Percentiles rank a stretch among this genome's conserved stretches.
Evolutionary conservation across 2,797 vertebrate species (phyloP).

Genomic region (Xiphophorus birchmanni): DNA sequence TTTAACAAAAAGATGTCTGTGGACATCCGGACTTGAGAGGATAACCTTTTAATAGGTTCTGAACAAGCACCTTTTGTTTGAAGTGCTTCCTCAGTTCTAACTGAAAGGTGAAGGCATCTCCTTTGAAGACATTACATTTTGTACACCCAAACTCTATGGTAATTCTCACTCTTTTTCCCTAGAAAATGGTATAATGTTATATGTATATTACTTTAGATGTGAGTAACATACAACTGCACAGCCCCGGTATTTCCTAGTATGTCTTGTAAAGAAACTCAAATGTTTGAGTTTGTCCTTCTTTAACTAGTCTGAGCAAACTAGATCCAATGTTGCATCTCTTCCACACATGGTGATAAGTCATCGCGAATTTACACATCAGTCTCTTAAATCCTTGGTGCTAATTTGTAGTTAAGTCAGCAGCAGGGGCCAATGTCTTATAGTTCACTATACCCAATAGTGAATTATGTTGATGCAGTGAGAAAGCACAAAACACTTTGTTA

Average conservation of each 20-base stretch:
- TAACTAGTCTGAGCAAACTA: conserved; percentile 23
- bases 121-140: neutral
- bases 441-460: conserved; percentile 24
- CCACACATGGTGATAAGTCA: conserved; percentile 71
- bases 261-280: neutral
- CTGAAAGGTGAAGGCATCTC: neutral
- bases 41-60: neutral
- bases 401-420: conserved; percentile 58
- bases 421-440: conserved; percentile 38
- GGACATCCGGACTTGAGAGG: neutral
- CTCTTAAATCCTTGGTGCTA: conserved; percentile 67
- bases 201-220: neutral
- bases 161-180: neutral
- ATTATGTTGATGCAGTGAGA: conserved; percentile 12
- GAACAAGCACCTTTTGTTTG: neutral
- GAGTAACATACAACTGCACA: neutral
- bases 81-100: neutral
- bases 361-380: conserved; percentile 72
- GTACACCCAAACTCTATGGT: neutral
- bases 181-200: neutral
- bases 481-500: conserved; percentile 10
- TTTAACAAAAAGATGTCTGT: neutral
- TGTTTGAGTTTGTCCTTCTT: conserved; percentile 26
- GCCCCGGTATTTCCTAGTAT: neutral
- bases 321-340: conserved; percentile 44